Evolutionary conservation across 2,888 invertebrate genomes (phyloP).

Genomic region (Drosophila barbarae): DNA sequence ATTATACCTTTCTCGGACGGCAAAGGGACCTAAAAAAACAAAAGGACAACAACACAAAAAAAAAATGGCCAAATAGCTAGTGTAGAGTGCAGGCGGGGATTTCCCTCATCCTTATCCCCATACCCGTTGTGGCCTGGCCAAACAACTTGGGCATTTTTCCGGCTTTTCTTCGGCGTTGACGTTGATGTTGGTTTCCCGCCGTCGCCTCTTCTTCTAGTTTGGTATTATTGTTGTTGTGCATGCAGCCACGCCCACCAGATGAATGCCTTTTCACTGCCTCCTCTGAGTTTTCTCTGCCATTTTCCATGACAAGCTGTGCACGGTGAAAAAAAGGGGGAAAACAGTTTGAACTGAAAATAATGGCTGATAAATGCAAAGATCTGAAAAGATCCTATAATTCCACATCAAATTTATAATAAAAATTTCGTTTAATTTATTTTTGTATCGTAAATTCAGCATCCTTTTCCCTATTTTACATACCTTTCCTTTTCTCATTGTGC

Average conservation of each 20-base stretch:
- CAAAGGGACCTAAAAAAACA: conserved; percentile 16
- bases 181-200: conserved; percentile 57
- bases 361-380: background rate
- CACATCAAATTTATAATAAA: too few species aligned
- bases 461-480: background rate
- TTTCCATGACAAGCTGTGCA: conserved; percentile 1
- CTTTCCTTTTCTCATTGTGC: background rate
- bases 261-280: conserved; percentile 45
- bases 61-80: conserved; percentile 52
- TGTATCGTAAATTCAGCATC: too few species aligned
- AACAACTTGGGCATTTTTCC: conserved; percentile 70
- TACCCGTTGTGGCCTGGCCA: conserved; percentile 50
- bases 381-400: background rate
- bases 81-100: conserved; percentile 35
- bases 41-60: conserved; percentile 2
- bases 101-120: background rate
- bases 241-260: conserved; percentile 56
- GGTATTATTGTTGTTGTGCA: conserved; percentile 37
- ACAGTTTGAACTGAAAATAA: too few species aligned
- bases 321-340: background rate
- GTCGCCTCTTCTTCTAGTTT: conserved; percentile 19
- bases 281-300: conserved; percentile 4
- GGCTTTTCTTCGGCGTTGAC: conserved; percentile 67
- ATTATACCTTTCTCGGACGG: conserved; percentile 66
- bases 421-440: too few species aligned